Base-by-base conservation (phyloP, 2,797 vertebrate genomes). In the Chloroceryle inda region DNA sequence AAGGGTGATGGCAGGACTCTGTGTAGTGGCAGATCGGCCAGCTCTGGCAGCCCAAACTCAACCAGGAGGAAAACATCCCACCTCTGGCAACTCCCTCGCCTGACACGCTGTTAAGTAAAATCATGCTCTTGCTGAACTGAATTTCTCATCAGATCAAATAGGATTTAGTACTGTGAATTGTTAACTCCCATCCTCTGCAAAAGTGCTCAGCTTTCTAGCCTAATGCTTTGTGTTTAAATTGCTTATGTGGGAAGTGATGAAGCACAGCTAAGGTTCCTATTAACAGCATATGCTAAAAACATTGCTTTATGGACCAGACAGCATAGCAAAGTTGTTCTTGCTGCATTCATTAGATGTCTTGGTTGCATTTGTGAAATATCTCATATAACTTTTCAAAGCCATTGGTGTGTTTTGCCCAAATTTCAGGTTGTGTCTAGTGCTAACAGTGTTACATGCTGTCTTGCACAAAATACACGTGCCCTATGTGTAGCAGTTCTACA, bases 101-200 rank as follows among this genome's bases (percentile, higher is more conserved):
- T 9, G 2, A 44, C 23, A 1, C 0, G 1, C 69, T 76, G 10
- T 52, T 96, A 75, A 94, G 47, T 85, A 90, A 91, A 94, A 94
- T 91, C 74, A 38, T 82, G 40, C 74, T 96, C 29, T 42, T 78
- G 71, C 53, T 55, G 47, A 50, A 80, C 44, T 88, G 76, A 85
- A 89, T 95, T 96, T 94, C 88, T 94, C 75, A 88, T 91, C 56
- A 79, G 94, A 95, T 96, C 89, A 93, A 96, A 87, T 23, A 61
- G 85, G 88, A 91, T 90, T 95, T 94, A 82, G 69, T 53, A 8
- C 42, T 75, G 83, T 47, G 56, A 80, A 61, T 86, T 91, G 66
- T 87, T 94, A 94, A 92, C 37, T 56, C 44, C 61, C 37, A 17
- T n/a, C 37, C 42, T 78, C 92, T 76, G 79, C 3, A 1, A 93